A percentile compares a stretch with the other conserved stretches of the same genome.
Conservation (phyloP, 2,888 invertebrate genomes). For the Encarsia formosa region DNA sequence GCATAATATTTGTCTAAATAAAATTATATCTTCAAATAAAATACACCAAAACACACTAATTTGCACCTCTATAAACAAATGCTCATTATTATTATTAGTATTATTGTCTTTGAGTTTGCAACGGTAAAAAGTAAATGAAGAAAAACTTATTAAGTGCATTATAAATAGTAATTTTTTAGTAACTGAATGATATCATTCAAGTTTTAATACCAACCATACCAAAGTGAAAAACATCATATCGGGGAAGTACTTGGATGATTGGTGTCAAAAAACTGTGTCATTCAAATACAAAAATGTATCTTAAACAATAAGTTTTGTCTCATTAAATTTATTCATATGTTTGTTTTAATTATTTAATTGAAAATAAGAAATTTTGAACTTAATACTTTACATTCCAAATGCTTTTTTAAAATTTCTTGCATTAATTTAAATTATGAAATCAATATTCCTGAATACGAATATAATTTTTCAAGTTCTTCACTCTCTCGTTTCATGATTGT, state of each 20-base stretch:
- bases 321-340: not conserved
- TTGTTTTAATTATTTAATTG: too few species aligned
- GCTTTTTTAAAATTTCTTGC: not conserved
- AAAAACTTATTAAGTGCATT: not conserved
- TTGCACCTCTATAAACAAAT: not conserved
- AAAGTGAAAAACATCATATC: constrained; percentile 15
- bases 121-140: constrained; percentile 1
- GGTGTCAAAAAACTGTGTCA: not conserved
- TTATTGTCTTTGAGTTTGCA: not conserved
- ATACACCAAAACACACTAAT: not conserved
- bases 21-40: constrained; percentile 16
- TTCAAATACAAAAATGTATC: not conserved
- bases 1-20: constrained; percentile 34
- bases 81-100: not conserved
- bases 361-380: not conserved
- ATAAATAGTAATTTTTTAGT: not conserved
- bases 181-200: not conserved
- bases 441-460: not conserved
- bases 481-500: not conserved
- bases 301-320: not conserved
- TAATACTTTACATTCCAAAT: not conserved
- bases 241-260: constrained; percentile 26
- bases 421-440: not conserved
- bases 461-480: not conserved
- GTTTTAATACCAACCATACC: constrained; percentile 4